These are phyloP conservation scores for Spinus olivaceus DNA, from an alignment of 2,797 vertebrate genomes.

Conservation along the genomic window DNA sequence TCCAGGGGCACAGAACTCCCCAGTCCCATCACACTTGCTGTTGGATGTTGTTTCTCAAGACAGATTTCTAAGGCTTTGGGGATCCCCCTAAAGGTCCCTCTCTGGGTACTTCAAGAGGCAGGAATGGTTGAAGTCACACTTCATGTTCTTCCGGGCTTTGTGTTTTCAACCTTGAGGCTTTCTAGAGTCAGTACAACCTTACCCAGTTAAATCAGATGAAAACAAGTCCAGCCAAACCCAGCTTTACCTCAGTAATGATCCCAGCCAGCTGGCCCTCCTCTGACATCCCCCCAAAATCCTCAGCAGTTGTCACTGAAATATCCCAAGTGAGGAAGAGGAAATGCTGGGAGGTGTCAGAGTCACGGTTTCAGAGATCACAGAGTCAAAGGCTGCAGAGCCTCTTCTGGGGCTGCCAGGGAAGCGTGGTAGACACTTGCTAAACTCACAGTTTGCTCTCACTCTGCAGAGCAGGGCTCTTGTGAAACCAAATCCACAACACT, in stretches of 20 bases:
- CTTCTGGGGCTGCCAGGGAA: not conserved
- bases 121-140: not conserved
- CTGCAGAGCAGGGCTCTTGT: not conserved
- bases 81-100: too few relatives aligned
- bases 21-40: not conserved
- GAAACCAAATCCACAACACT: not conserved
- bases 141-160: not conserved
- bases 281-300: not conserved
- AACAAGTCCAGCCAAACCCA: not conserved
- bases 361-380: not conserved
- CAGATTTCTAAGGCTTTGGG: not conserved
- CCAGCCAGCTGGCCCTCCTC: not conserved
- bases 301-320: not conserved
- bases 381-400: not conserved
- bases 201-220: not conserved
- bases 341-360: not conserved
- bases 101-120: not conserved
- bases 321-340: not conserved
- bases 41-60: fast-evolving
- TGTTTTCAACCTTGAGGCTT: not conserved
- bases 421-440: not conserved
- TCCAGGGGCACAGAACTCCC: not conserved
- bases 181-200: not conserved
- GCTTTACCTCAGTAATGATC: not conserved
- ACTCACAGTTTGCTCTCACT: conserved; percentile 18